Percentiles rank a stretch among this genome's conserved stretches.
Evolutionary conservation across 2,888 invertebrate genomes (phyloP).

Genomic region (Diarsia mendica): DNA sequence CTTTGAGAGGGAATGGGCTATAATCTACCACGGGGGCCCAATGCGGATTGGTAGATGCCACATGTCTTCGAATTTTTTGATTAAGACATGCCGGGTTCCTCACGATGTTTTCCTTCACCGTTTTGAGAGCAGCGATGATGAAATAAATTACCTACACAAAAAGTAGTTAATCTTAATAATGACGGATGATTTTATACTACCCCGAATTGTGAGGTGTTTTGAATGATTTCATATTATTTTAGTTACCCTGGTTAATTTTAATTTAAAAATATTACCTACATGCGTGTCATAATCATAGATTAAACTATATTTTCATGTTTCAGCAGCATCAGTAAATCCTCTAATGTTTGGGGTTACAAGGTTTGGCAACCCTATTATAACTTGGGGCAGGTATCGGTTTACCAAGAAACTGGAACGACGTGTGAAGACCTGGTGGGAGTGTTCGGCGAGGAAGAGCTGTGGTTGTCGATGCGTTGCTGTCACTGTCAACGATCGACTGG

Average conservation of each 20-base stretch:
- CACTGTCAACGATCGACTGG: conserved; percentile 79
- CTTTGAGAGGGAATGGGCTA: no score
- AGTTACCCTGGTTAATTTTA: no score
- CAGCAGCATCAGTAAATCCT: conserved; percentile 53
- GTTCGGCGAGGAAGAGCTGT: conserved; percentile 78
- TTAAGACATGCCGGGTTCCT: no score
- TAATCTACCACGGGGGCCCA: no score
- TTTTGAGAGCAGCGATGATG: no score
- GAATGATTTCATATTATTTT: neutral
- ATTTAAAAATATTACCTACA: neutral
- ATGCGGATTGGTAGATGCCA: no score
- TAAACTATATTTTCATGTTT: conserved; percentile 27
- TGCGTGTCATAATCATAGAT: neutral
- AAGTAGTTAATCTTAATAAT: no score
- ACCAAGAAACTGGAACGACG: conserved; percentile 81
- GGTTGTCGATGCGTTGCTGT: conserved; percentile 83
- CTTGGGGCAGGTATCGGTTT: conserved; percentile 84
- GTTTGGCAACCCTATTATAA: conserved; percentile 83
- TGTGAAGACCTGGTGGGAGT: conserved; percentile 86
- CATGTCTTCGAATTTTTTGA: no score
- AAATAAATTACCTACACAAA: no score
- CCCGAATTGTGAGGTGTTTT: no score
- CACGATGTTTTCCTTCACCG: no score
- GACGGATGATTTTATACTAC: no score
- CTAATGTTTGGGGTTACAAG: conserved; percentile 79